A percentile compares a stretch with the other conserved stretches of the same genome.
phyloP scores from a whole-genome alignment of 2,888 invertebrate genomes.

The Achlya flavicornis region DNA sequence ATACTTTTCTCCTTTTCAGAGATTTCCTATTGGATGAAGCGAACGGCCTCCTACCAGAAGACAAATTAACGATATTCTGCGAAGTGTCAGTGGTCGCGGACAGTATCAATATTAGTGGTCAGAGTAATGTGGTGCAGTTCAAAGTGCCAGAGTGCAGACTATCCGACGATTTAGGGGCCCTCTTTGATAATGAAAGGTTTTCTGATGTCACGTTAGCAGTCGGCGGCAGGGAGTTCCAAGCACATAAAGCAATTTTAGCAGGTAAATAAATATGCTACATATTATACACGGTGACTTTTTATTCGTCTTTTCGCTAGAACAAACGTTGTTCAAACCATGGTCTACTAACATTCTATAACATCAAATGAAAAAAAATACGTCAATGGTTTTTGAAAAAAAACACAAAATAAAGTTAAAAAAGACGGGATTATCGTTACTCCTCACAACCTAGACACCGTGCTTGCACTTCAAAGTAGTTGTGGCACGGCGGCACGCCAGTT shows the following conservation, averaged over 20 bases:
- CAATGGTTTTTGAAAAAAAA: too few relatives aligned
- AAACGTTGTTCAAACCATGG: too few relatives aligned
- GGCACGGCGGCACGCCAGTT: too few relatives aligned
- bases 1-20: slow-evolving; percentile 72
- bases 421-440: too few relatives aligned
- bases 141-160: slow-evolving; percentile 97
- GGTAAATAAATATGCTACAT: slow-evolving; percentile 80
- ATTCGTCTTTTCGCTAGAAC: too few relatives aligned
- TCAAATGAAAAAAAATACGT: too few relatives aligned
- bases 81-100: slow-evolving; percentile 98
- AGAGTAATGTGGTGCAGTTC: slow-evolving; percentile 98
- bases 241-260: slow-evolving; percentile 98
- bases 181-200: slow-evolving; percentile 98
- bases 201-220: slow-evolving; percentile 98
- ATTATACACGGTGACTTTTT: too few relatives aligned
- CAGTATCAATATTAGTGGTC: slow-evolving; percentile 99
- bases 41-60: slow-evolving; percentile 98
- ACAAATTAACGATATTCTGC: slow-evolving; percentile 99
- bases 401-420: too few relatives aligned
- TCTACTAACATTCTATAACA: too few relatives aligned
- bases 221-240: slow-evolving; percentile 94
- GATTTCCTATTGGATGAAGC: slow-evolving; percentile 99
- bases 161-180: slow-evolving; percentile 96
- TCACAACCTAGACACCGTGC: too few relatives aligned
- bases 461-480: too few relatives aligned